phyloP scores from a whole-genome alignment of 2,888 invertebrate genomes.

The Lissocephala sabroskyi region DNA sequence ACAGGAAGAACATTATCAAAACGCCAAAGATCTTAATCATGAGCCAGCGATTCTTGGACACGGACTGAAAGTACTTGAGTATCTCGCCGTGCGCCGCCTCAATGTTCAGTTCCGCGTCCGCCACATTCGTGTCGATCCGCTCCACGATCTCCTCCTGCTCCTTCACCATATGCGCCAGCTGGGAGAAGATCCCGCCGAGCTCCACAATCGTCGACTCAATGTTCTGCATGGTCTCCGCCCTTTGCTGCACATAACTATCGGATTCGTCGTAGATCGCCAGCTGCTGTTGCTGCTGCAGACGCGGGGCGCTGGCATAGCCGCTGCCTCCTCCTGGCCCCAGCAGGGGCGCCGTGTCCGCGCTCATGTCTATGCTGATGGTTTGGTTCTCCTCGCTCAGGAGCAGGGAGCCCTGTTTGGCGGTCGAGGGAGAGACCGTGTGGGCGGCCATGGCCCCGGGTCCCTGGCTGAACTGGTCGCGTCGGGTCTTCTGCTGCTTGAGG shows the following conservation, averaged over 20 bases:
- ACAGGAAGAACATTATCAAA: slow-evolving; percentile 98
- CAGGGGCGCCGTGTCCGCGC: slow-evolving; percentile 71
- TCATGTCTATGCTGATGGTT: slow-evolving; percentile 90
- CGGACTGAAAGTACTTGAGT: slow-evolving; percentile 96
- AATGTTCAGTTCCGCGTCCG: slow-evolving; percentile 95
- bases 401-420: slow-evolving; percentile 72
- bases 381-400: slow-evolving; percentile 77
- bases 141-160: slow-evolving; percentile 94
- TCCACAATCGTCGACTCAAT: slow-evolving; percentile 99
- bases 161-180: slow-evolving; percentile 93
- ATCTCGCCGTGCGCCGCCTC: slow-evolving; percentile 98
- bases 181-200: slow-evolving; percentile 98
- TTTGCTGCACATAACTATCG: slow-evolving; percentile 90
- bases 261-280: slow-evolving; percentile 87
- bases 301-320: slow-evolving; percentile 69
- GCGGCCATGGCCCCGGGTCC: slow-evolving; percentile 73
- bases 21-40: slow-evolving; percentile 99
- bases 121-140: slow-evolving; percentile 97
- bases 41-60: slow-evolving; percentile 97
- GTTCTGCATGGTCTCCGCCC: slow-evolving; percentile 99
- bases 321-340: slow-evolving; percentile 70
- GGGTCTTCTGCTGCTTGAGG: slow-evolving; percentile 93
- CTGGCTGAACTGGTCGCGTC: slow-evolving; percentile 87
- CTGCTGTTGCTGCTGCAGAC: slow-evolving; percentile 75
- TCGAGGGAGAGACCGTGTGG: slow-evolving; percentile 77